Evolutionary conservation across 53 echinoderm and acorn worm species (phyloP), one percentile per base, ranked within the genome.

Genomic region (Patiria pectinifera): DNA sequence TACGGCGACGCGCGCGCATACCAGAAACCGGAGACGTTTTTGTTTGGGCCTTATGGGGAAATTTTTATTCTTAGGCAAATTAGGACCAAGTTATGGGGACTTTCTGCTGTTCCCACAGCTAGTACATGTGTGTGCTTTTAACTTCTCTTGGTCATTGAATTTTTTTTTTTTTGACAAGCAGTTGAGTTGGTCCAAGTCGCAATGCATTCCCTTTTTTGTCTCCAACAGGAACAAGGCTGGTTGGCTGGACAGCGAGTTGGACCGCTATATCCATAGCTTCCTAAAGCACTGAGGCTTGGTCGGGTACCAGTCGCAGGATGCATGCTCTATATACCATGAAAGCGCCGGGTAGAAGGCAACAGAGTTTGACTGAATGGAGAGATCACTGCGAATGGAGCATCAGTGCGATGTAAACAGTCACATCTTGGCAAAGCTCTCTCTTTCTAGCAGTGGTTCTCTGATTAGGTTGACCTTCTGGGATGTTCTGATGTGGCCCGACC

Each of bases 161-260:
- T 6, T 66, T 3, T 18, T 66, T 6, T 0, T 66, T 2, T 66
- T 3, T 18, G 66, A 16, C 10, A 18, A 16, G 66, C 14, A 66
- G 66, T 66, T 66, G 66, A 13, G 66, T 66, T 66, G 12, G 66
- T 66, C 66, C 15, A 3, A 66, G 19, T 66, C 6, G 47, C 25
- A 47, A 3, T 47, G 3, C 74, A 10, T 45, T 66, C 19, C 11
- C 3, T 21, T 83, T 66, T 35, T 85, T 72, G 91, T 24, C 60
- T 85, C 11, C 25, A 83, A 16, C 77, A 99, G 99, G 83, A 99
- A 99, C 92, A 97, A 97, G 63, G 97, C 99, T 75, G 97, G 97
- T 14, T 99, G 99, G 99, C 76, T 99, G 85, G 99, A 99, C 93
- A 99, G 93, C n/a, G 99, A 99, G 77, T 89, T 99, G 22, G 97